Evolutionary conservation across 2,888 invertebrate genomes (phyloP).

Genomic region (Phaedon cochleariae): DNA sequence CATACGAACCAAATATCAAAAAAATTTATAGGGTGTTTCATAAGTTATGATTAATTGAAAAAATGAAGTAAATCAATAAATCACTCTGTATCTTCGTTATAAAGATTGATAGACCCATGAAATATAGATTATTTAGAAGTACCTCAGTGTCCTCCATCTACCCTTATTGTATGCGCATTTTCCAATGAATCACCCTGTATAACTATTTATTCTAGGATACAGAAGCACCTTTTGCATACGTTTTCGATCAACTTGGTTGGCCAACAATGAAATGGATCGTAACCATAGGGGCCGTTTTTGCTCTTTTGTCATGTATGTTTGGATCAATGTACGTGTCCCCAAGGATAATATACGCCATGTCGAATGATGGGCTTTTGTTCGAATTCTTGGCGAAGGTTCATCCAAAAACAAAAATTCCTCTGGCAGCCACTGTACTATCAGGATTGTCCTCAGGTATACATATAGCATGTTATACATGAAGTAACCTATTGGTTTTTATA

Average conservation of each 20-base stretch:
- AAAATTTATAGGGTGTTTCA: too few species aligned
- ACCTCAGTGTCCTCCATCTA: too few species aligned
- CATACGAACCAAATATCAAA: too few species aligned
- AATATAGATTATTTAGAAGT: too few species aligned
- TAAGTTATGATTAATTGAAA: too few species aligned
- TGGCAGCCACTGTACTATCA: conserved; percentile 75
- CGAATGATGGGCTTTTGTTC: conserved; percentile 82
- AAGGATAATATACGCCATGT: conserved; percentile 86
- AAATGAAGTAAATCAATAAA: too few species aligned
- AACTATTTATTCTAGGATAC: conserved; percentile 40
- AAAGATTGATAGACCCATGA: too few species aligned
- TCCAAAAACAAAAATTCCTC: conserved; percentile 75
- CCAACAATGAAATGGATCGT: conserved; percentile 81
- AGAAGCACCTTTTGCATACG: conserved; percentile 75
- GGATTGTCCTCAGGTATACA: conserved; percentile 72
- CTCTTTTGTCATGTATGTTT: conserved; percentile 80
- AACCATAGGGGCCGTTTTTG: conserved; percentile 81
- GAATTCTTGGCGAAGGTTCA: conserved; percentile 75
- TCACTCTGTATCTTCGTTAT: too few species aligned
- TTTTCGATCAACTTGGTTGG: conserved; percentile 78
- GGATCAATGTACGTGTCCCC: conserved; percentile 85
- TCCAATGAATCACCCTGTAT: too few species aligned
- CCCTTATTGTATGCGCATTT: too few species aligned
- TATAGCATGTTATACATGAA: neutral
- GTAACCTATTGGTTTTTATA: too few species aligned